Base-by-base conservation (phyloP, 2,888 invertebrate species). In the Therioaphis trifolii region DNA sequence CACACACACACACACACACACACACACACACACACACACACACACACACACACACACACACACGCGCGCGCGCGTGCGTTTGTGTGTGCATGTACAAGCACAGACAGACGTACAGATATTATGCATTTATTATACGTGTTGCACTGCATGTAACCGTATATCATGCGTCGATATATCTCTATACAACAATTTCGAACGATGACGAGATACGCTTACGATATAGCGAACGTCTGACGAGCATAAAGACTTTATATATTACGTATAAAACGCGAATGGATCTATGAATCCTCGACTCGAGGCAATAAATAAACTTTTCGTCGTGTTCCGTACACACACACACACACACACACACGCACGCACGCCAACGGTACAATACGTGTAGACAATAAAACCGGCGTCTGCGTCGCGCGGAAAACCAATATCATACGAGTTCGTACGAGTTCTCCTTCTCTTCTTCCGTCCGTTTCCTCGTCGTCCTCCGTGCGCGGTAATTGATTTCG, bases 401-500 rank as follows among this genome's bases (percentile, higher is more conserved):
- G n/a, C 55, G 21, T 21, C n/a, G 21, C n/a, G 21, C 55, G 1
- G 21, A 21, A 46, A 46, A 55, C 21, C 11, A n/a, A 55, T n/a
- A 55, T 55, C n/a, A 55, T n/a, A 55, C 52, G 52, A n/a, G 52
- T 7, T 49, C 4, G n/a, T 55, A 18, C 52, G 7, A 18, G 9
- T n/a, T 9, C 18, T 55, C 52, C 18, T 55, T n/a, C n/a, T 7
- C n/a, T 5, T 7, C n/a, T n/a, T 4, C 52, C n/a, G 2, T 15
- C n/a, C n/a, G n/a, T 7, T n/a, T 4, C 52, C n/a, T 7, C 4
- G 4, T 9, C 15, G 2, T 9, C 46, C 46, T 2, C 46, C 46
- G 12, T 15, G n/a, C 52, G 52, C 52, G 52, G 52, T 55, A 55
- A 55, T 55, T 55, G 52, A 55, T 55, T 55, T n/a, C 52, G n/a